Evolutionary conservation across 2,888 invertebrate genomes (phyloP), one percentile per base, ranked within the genome.

Genomic region (Pheosia gnoma): DNA sequence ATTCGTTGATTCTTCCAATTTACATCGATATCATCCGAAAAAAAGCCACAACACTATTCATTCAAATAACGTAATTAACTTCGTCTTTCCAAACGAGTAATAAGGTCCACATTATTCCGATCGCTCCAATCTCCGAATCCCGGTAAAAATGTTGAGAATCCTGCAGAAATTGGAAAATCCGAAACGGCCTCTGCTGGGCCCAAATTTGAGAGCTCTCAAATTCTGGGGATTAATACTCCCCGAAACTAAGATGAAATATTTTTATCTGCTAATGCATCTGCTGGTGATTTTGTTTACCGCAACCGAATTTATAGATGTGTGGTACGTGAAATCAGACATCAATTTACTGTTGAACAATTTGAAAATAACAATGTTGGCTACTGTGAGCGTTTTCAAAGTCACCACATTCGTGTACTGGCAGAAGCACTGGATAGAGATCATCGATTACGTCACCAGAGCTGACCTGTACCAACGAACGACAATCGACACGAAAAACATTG

Each of bases 201-300:
- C 91, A 5, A 93, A 92, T 67, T 76, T 90, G 0, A 87, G 81
- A 45, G 84, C 86, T 0, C 71, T 93, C 39, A 66, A 88, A 74
- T 91, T 93, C 62, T 92, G 92, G 91, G 92, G 92, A 0, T 62
- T 92, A 0, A 57, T 93, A 4, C 69, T 92, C n/a, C 91, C 92
- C 0, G 68, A 84, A 36, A 83, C 79, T 53, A 8, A 45, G 8
- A 81, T 72, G 61, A 85, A 74, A 71, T 76, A 68, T 61, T 80
- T 91, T 43, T 91, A 88, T 63, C 56, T 89, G 0, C 60, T 82
- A 8, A 81, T 90, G 78, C 89, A 91, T 74, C n/a, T 86, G 6
- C 70, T 81, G 3, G 86, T 90, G 0, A 81, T 80, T 0, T 37
- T 89, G 11, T 93, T 92, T 45, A 86, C 85, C 0, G 83, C 81